phyloP scores from a whole-genome alignment of 2,113 vertebrate species.

The Cygnus atratus region DNA sequence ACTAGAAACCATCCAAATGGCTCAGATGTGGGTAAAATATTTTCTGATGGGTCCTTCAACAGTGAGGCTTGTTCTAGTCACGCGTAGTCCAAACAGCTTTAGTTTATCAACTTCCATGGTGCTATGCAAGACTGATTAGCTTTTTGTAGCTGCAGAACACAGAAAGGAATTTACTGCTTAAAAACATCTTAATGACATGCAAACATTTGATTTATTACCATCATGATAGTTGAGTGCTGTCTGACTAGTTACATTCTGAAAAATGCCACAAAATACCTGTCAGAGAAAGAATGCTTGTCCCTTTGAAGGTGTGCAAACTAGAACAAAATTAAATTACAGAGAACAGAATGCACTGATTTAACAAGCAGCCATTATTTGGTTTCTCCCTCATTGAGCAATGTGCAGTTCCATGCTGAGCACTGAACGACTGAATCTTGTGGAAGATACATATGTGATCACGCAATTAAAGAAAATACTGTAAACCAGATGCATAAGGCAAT shows the following conservation, averaged over 20 bases:
- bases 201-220: not conserved
- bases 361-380: not conserved
- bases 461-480: not conserved
- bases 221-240: not conserved
- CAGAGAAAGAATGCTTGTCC: not conserved
- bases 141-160: not conserved
- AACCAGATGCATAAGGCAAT: not conserved
- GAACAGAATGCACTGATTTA: not conserved
- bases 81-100: not conserved
- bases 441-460: not conserved
- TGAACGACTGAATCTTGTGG: not conserved
- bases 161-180: slow-evolving; percentile 16
- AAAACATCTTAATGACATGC: not conserved
- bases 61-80: not conserved
- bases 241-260: not conserved
- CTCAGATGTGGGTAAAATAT: not conserved
- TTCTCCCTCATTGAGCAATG: not conserved
- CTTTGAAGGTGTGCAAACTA: not conserved
- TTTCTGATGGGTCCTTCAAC: not conserved
- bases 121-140: not conserved
- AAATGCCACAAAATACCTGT: not conserved
- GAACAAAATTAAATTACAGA: not conserved
- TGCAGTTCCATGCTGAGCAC: not conserved
- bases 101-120: not conserved
- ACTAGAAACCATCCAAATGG: not conserved